Conservation (phyloP, 1,140 invertebrate species). For the Hesperophylax magnus region DNA sequence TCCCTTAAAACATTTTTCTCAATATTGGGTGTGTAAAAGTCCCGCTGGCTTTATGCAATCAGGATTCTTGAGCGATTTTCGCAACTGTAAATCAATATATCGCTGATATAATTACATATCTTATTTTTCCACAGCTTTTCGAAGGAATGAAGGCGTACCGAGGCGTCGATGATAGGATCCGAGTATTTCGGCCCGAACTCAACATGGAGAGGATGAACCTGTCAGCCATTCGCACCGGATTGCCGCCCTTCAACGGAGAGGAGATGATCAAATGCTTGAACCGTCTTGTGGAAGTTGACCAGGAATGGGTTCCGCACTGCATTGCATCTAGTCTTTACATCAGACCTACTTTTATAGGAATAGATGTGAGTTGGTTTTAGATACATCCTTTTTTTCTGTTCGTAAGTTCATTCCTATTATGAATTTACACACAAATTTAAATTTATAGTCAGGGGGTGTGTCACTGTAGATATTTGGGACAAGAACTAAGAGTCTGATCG, state of each 20-base stretch:
- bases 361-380: conserved; percentile 82
- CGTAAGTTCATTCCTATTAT: too few relatives aligned
- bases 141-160: conserved; percentile 99
- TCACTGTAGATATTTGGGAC: too few relatives aligned
- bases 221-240: conserved; percentile 85
- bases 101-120: background rate
- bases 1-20: too few relatives aligned
- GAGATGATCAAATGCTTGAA: conserved; percentile 92
- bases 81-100: background rate
- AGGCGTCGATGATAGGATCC: conserved; percentile 92
- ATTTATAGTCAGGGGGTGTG: too few relatives aligned
- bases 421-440: too few relatives aligned
- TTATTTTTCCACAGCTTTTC: conserved; percentile 82
- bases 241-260: conserved; percentile 91
- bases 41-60: too few relatives aligned
- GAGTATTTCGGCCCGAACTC: conserved; percentile 94
- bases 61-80: too few relatives aligned
- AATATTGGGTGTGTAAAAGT: too few relatives aligned
- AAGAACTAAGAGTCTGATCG: too few relatives aligned
- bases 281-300: conserved; percentile 91
- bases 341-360: conserved; percentile 96
- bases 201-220: conserved; percentile 95
- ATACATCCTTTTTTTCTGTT: too few relatives aligned
- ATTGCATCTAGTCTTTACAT: conserved; percentile 94
- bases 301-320: conserved; percentile 97